A percentile compares a stretch with the other conserved stretches of the same genome.
Evolutionary conservation across 2,113 vertebrate genomes (phyloP).

Genomic region (Myocastor coypus): DNA sequence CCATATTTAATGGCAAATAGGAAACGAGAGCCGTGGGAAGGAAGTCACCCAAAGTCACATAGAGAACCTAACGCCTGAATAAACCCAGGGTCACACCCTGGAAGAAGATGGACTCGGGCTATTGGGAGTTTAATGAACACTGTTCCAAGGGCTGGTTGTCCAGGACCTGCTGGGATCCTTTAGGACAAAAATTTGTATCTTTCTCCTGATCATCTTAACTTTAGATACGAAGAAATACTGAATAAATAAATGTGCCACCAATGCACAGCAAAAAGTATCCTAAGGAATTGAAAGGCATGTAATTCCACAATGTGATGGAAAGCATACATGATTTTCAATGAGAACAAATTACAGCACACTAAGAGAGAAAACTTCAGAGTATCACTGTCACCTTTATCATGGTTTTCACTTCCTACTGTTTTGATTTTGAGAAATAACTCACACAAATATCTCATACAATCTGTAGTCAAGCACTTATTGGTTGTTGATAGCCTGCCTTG

Average conservation of each 20-base stretch:
- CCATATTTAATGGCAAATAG: background rate
- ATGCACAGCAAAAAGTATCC: background rate
- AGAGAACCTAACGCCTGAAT: background rate
- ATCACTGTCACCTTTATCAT: background rate
- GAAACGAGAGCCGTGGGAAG: background rate
- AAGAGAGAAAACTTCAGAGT: background rate
- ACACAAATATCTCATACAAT: conserved; percentile 24
- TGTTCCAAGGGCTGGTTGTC: background rate
- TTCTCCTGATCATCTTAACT: background rate
- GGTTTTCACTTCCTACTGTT: background rate
- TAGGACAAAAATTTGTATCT: background rate
- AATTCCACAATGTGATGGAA: background rate
- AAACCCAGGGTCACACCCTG: background rate
- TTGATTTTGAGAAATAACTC: conserved; percentile 16
- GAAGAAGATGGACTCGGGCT: background rate
- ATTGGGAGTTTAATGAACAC: background rate
- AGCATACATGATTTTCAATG: background rate
- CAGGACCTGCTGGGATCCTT: background rate
- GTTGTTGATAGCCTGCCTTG: background rate
- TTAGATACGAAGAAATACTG: background rate
- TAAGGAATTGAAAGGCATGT: background rate
- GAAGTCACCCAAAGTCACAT: background rate
- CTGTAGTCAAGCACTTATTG: conserved; percentile 29
- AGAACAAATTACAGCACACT: background rate
- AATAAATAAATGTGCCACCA: background rate